Evolutionary conservation across 2,888 invertebrate species (phyloP), one percentile per base, ranked within the genome.

Genomic region (Chydorus sphaericus): DNA sequence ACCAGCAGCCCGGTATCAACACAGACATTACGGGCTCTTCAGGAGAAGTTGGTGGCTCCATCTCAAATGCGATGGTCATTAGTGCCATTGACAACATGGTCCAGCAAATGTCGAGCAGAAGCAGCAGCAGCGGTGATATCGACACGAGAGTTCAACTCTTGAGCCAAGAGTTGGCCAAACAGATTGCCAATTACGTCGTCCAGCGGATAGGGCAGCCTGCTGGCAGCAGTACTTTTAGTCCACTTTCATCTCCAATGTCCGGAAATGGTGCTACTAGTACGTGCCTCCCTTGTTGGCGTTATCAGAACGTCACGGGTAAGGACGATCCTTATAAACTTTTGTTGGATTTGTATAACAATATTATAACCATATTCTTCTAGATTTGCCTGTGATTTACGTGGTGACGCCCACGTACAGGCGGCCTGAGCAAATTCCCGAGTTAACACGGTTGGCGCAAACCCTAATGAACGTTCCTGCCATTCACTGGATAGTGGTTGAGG

Each of bases 401-500:
- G 75, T 85, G 48, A 84, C 85, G 4, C 83, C 84, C 11, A 84
- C 85, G 26, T 81, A 81, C 67, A 80, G 80, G 1, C 70, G 84
- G 60, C 75, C 82, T 1, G 81, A 81, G 62, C 88, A 87, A 70
- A 75, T 81, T 58, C 82, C 88, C 0, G 87, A 88, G 64, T 69
- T 87, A 59, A 84, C 80, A 1, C 70, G 86, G 51, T 73, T 88
- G 16, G 77, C 79, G 0, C 80, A 88, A 63, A 85, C 85, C 0
- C 70, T 87, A 58, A 77, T 82, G 73, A 82, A 82, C 68, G 79
- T 86, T 14, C 79, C 80, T 16, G 75, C 79, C 56, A 66, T 88
- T 49, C 80, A 83, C 65, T 88, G 87, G 87, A 80, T 88, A 61
- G 75, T 88, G n/a, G 81, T 85, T 39, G 85, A 88, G 68, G 87